A percentile compares a stretch with the other conserved stretches of the same genome.
Conservation (phyloP, 2,113 vertebrate species). For the Macrotis lagotis region DNA sequence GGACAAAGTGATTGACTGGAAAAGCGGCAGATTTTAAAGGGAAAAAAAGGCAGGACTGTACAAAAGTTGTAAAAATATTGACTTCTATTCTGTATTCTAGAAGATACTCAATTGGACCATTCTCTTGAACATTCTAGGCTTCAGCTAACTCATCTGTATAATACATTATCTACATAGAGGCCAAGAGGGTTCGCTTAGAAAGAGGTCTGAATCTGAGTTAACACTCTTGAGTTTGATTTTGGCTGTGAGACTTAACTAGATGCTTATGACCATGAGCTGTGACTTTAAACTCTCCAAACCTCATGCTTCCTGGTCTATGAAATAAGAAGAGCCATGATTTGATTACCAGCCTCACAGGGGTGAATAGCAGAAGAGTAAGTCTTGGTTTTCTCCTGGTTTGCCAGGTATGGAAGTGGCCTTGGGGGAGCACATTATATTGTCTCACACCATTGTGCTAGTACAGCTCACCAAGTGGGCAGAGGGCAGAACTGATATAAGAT, state of each 20-base stretch:
- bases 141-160: background rate
- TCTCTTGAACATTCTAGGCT: background rate
- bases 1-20: background rate
- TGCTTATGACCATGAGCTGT: background rate
- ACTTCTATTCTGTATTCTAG: background rate
- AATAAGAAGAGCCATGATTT: background rate
- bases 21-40: background rate
- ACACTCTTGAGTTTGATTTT: background rate
- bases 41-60: background rate
- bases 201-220: background rate
- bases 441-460: conserved; percentile 92
- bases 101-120: background rate
- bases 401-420: background rate
- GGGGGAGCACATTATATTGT: conserved; percentile 62
- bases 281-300: background rate
- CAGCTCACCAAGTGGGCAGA: conserved; percentile 93
- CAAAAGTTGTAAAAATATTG: background rate
- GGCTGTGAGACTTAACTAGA: background rate
- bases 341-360: background rate
- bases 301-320: background rate
- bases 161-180: background rate
- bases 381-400: background rate
- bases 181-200: background rate
- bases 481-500: conserved; percentile 90
- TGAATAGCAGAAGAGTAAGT: background rate